Evolutionary conservation across 1,140 invertebrate genomes (phyloP).

Genomic region (Sweltsa coloradensis): DNA sequence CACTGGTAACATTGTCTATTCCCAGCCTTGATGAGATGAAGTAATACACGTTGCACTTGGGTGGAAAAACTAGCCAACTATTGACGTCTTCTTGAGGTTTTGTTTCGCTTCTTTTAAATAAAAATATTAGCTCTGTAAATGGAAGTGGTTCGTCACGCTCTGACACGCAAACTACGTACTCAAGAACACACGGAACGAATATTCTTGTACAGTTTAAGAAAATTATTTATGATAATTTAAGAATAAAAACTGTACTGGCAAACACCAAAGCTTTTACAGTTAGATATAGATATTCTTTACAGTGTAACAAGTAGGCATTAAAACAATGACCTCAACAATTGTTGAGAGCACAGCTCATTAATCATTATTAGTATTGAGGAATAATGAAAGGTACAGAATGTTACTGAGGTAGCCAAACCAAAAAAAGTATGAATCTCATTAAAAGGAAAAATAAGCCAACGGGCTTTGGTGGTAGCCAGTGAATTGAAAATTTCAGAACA

Average conservation of each 20-base stretch:
- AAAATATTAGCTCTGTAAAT: constrained; percentile 13
- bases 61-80: background rate
- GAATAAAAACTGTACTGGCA: constrained; percentile 9
- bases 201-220: constrained; percentile 3
- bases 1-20: constrained; percentile 7
- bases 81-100: constrained; percentile 2
- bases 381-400: too few species aligned
- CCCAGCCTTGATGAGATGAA: constrained; percentile 2
- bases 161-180: constrained; percentile 7
- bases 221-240: background rate
- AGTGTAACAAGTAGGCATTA: constrained; percentile 3
- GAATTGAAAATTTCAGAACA: too few species aligned
- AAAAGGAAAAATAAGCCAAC: background rate
- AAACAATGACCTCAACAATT: constrained; percentile 10
- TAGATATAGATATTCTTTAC: constrained; percentile 5
- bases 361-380: too few species aligned
- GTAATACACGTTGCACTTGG: background rate
- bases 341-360: too few species aligned
- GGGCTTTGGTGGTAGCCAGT: background rate
- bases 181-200: constrained; percentile 8
- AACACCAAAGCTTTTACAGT: constrained; percentile 12
- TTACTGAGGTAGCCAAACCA: too few species aligned
- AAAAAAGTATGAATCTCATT: too few species aligned
- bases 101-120: constrained; percentile 9
- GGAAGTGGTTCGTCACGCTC: background rate